Conservation (phyloP, 2,113 vertebrate genomes). For the Plestiodon gilberti region DNA sequence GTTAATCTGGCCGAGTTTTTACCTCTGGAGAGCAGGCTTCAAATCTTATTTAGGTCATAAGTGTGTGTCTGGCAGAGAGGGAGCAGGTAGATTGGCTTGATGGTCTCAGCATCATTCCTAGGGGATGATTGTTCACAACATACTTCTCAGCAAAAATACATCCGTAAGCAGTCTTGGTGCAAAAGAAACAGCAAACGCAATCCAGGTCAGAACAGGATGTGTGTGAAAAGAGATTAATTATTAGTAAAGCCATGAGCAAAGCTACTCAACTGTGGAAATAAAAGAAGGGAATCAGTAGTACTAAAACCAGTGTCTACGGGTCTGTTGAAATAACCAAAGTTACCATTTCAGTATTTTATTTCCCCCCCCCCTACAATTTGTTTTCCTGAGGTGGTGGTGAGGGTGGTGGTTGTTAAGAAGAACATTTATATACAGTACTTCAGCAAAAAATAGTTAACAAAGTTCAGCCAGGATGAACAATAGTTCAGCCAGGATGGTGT, state of each 20-base stretch:
- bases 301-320: background rate
- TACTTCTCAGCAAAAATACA: background rate
- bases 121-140: background rate
- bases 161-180: background rate
- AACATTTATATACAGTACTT: too few relatives aligned
- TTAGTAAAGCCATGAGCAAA: background rate
- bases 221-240: background rate
- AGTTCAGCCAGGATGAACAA: too few relatives aligned
- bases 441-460: too few relatives aligned
- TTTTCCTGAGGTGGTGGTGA: too few relatives aligned
- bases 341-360: too few relatives aligned
- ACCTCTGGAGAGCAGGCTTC: background rate
- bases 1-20: conserved; percentile 5
- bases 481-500: too few relatives aligned
- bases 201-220: background rate
- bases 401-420: too few relatives aligned
- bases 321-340: too few relatives aligned
- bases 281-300: background rate
- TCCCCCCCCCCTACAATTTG: too few relatives aligned
- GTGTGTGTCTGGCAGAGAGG: background rate
- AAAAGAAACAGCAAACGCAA: background rate
- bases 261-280: background rate
- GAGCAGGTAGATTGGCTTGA: background rate
- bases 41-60: conserved; percentile 5
- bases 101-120: background rate